Percentiles rank a stretch among this genome's conserved stretches.
Conservation (phyloP, 1,140 invertebrate species). For the Tigriopus japonicus region DNA sequence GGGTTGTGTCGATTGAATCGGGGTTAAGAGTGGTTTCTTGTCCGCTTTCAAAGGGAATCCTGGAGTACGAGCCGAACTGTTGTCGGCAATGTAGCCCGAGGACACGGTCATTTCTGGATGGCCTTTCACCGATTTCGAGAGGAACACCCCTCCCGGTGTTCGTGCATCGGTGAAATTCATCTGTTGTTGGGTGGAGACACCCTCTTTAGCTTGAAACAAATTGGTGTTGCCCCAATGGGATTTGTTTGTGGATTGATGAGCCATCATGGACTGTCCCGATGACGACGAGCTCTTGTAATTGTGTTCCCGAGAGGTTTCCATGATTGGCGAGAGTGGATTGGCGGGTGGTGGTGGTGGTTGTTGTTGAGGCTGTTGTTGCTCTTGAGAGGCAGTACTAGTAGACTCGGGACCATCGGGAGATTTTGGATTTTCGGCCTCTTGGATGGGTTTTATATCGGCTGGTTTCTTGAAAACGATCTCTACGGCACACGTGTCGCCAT, state of each 20-base stretch:
- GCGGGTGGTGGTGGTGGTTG: neutral
- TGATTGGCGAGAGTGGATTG: constrained; percentile 8
- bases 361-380: too few relatives aligned
- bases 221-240: constrained; percentile 12
- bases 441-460: neutral
- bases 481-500: constrained; percentile 12
- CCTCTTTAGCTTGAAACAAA: neutral
- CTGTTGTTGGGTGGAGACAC: too few relatives aligned
- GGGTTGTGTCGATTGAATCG: neutral
- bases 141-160: too few relatives aligned
- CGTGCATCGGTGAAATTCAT: too few relatives aligned
- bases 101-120: neutral
- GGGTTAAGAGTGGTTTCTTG: neutral
- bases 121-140: neutral
- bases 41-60: neutral
- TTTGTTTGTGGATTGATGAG: neutral
- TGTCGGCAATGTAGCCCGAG: neutral
- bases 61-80: neutral
- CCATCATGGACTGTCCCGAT: neutral
- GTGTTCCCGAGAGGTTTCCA: constrained; percentile 6
- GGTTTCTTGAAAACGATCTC: constrained; percentile 7
- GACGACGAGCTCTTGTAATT: constrained; percentile 4
- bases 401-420: neutral
- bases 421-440: neutral
- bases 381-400: neutral